Conservation (phyloP, 2,888 invertebrate species). For the Drosophila kuntzei region DNA sequence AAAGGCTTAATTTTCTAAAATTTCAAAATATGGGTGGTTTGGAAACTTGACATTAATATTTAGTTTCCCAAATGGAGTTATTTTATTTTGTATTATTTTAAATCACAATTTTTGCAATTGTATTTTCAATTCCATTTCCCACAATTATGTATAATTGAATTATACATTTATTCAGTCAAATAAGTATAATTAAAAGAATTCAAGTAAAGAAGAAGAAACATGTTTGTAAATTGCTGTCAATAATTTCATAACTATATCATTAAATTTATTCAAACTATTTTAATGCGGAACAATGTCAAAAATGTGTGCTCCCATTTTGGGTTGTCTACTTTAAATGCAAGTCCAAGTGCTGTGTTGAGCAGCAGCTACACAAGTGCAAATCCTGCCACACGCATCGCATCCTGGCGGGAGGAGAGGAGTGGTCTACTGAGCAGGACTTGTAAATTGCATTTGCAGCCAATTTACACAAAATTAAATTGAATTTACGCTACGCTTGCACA, state of each 20-base stretch:
- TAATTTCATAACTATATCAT: neutral
- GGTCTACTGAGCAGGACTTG: conserved; percentile 52
- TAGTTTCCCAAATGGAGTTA: too few relatives aligned
- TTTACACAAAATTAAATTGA: conserved; percentile 79
- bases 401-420: neutral
- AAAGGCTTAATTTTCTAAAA: too few relatives aligned
- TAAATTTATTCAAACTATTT: conserved; percentile 4
- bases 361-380: conserved; percentile 28
- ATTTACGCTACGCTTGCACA: conserved; percentile 75
- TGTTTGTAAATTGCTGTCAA: neutral
- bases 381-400: conserved; percentile 35
- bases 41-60: too few relatives aligned
- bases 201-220: too few relatives aligned
- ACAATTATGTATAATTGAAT: too few relatives aligned
- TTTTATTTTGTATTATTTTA: too few relatives aligned
- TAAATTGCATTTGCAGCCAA: conserved; percentile 78
- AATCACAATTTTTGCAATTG: too few relatives aligned
- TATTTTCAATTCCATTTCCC: too few relatives aligned
- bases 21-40: too few relatives aligned
- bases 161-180: too few relatives aligned
- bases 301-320: conserved; percentile 3
- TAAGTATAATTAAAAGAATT: too few relatives aligned
- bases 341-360: conserved; percentile 26
- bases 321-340: conserved; percentile 40
- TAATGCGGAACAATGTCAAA: neutral